Evolutionary conservation across 2,113 vertebrate genomes (phyloP), one percentile per base, ranked within the genome.

Genomic region (Leucosticte australis): DNA sequence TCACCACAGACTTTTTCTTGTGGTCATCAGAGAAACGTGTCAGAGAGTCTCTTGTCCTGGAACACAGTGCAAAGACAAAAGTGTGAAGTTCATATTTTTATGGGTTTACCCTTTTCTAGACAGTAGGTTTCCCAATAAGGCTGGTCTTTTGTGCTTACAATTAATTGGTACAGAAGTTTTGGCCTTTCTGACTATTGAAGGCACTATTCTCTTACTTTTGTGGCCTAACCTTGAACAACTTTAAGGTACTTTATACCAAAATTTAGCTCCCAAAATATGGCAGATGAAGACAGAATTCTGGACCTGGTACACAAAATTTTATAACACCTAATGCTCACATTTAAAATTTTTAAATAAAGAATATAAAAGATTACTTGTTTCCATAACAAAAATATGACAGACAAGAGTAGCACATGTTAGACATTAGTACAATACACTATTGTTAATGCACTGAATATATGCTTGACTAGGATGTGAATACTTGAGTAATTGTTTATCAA

Each of bases 11-110:
- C 3, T 30, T 86, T 39, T 46, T 64, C 20, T 19, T 37, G 8
- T 13, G 2, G 3, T 28, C 24, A 59, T 41, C 28, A 77, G 31
- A 71, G 13, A 81, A 81, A 55, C 0, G 0, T 50, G 26, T 30
- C 21, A 41, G 28, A 46, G 9, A 26, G 1, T 7, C 6, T 53
- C 27, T 35, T 73, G 12, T 35, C 37, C 68, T 68, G 11, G 17
- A 75, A 67, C 15, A 35, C 5, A 26, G 10, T 47, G 15, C 20
- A 28, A 84, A 69, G 31, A 62, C 8, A 53, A 23, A 53, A 83
- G 21, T 10, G 6, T 21, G n/a, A 67, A 33, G 17, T 18, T 16
- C 9, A 41, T 24, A 59, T 64, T 87, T 83, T 59, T 7, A 6
- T 70, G 46, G 20, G 50, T 56, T 76, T 63, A 28, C 55, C 19